Conservation (phyloP, 1,140 invertebrate genomes). For the Drosophila burlai region DNA sequence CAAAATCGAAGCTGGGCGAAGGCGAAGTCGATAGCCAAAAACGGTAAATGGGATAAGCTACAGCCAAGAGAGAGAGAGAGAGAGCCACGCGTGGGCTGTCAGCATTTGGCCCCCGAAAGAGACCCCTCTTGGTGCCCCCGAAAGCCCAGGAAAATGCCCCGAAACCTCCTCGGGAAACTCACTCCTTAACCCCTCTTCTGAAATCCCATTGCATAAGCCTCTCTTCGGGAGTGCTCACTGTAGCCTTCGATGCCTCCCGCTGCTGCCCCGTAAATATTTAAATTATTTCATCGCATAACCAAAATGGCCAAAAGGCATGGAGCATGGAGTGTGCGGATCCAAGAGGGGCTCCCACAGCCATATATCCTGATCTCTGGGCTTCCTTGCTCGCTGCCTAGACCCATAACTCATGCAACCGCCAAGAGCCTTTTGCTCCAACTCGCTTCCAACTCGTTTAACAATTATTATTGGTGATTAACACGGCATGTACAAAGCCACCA, state of each 20-base stretch:
- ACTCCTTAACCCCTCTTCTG: not conserved
- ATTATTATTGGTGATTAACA: slow-evolving; percentile 84
- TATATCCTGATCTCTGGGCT: slow-evolving; percentile 38
- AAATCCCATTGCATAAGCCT: slow-evolving; percentile 65
- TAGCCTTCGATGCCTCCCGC: slow-evolving; percentile 45
- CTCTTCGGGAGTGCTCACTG: slow-evolving; percentile 69
- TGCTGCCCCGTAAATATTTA: slow-evolving; percentile 77
- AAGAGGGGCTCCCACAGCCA: slow-evolving; percentile 10
- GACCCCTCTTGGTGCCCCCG: not conserved
- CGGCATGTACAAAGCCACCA: slow-evolving; percentile 70
- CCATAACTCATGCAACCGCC: slow-evolving; percentile 76
- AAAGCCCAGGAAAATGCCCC: not conserved
- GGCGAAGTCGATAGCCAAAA: slow-evolving; percentile 82
- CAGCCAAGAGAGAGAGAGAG: slow-evolving; percentile 49
- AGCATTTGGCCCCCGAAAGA: slow-evolving; percentile 37
- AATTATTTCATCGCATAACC: slow-evolving; percentile 83
- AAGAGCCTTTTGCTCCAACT: slow-evolving; percentile 46
- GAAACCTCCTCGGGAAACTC: not conserved
- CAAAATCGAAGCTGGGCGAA: slow-evolving; percentile 52
- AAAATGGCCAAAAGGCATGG: slow-evolving; percentile 76
- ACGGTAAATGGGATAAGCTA: slow-evolving; percentile 82
- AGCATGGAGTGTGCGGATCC: not conserved
- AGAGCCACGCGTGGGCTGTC: slow-evolving; percentile 82
- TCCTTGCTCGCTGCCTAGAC: slow-evolving; percentile 31
- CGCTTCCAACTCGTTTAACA: slow-evolving; percentile 79